Conservation (phyloP, 2,797 vertebrate genomes). For the Meda fulgida region DNA sequence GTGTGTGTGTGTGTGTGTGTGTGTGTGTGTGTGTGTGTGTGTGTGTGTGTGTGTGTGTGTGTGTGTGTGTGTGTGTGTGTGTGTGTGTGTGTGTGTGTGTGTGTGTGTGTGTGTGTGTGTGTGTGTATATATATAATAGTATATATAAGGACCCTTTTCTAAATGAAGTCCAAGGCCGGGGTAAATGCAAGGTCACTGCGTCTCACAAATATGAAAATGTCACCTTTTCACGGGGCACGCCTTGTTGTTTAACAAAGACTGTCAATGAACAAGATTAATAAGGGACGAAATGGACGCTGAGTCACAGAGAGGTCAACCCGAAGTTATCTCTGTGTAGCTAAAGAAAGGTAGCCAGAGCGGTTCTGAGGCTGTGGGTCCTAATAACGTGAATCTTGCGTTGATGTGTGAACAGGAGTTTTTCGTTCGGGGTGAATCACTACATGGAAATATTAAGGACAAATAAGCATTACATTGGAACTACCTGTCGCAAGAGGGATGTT, state of each 20-base stretch:
- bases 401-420: neutral
- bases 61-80: too few species aligned
- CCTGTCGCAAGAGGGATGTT: constrained; percentile 31
- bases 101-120: too few species aligned
- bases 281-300: constrained; percentile 98
- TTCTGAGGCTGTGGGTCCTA: constrained; percentile 20
- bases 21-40: too few species aligned
- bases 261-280: constrained; percentile 99
- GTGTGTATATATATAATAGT: too few species aligned
- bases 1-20: too few species aligned
- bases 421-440: neutral
- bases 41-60: too few species aligned
- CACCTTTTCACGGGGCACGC: constrained; percentile 91
- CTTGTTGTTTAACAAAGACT: constrained; percentile 99
- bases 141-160: constrained; percentile 77
- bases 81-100: too few species aligned
- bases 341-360: constrained; percentile 47
- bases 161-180: constrained; percentile 99
- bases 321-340: constrained; percentile 84
- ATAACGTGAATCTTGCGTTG: neutral
- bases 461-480: constrained; percentile 3
- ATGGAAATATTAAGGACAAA: constrained; percentile 17
- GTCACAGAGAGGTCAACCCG: constrained; percentile 97
- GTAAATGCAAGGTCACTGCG: constrained; percentile 98
- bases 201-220: constrained; percentile 99